Percentiles rank a stretch among this genome's conserved stretches.
These are phyloP conservation scores for Ardeotis arabs DNA, from an alignment of 2,113 vertebrate genomes.

Conservation along the genomic window DNA sequence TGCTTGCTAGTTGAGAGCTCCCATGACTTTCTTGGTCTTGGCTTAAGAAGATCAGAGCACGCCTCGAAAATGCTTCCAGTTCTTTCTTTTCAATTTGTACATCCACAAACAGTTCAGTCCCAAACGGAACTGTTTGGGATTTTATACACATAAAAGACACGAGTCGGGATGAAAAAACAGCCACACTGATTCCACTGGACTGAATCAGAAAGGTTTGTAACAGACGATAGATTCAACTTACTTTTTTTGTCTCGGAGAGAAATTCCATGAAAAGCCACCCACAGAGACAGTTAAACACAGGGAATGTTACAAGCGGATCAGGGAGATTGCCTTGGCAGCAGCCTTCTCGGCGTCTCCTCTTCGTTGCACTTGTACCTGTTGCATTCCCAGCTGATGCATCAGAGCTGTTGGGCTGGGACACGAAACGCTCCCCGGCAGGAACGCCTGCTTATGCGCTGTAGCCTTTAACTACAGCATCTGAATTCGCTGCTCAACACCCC, in stretches of 20 bases:
- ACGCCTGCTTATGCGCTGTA: background rate
- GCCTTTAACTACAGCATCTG: background rate
- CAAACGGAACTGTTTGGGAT: background rate
- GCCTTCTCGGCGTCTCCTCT: background rate
- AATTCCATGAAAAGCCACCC: background rate
- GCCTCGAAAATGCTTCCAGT: background rate
- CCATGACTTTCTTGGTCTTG: accelerated
- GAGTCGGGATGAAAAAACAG: background rate
- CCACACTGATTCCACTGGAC: background rate
- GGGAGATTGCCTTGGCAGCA: background rate
- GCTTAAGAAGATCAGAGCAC: background rate
- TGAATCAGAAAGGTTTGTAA: background rate
- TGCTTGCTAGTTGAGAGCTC: background rate
- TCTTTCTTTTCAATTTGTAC: background rate
- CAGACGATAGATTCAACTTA: background rate
- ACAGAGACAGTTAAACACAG: background rate
- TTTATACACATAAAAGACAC: background rate
- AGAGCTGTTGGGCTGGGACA: background rate
- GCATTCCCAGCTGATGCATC: background rate
- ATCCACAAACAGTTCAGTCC: background rate
- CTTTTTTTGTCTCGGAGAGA: background rate
- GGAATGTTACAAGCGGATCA: background rate
- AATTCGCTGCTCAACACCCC: background rate
- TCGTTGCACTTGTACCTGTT: background rate
- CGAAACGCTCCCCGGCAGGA: background rate